Conservation (phyloP, 2,113 vertebrate genomes). For the Saccopteryx bilineata region DNA sequence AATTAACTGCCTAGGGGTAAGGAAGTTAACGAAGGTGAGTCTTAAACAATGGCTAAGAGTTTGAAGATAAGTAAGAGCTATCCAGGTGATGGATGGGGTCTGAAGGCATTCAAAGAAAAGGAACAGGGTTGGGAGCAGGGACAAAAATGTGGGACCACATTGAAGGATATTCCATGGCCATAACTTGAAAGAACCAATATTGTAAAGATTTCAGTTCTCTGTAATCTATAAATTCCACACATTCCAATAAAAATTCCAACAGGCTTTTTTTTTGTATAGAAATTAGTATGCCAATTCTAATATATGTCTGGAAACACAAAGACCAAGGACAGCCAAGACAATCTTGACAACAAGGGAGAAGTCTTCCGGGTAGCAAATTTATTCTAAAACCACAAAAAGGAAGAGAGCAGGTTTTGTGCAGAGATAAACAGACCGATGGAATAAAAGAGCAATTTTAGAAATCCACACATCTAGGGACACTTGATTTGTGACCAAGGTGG, state of each 20-base stretch:
- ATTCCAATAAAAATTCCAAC: constrained; percentile 51
- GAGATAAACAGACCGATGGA: not conserved
- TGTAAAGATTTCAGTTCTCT: not conserved
- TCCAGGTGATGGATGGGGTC: not conserved
- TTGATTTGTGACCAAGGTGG: not conserved
- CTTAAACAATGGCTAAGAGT: constrained; percentile 58
- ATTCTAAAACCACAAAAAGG: constrained; percentile 51
- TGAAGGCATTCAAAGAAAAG: constrained; percentile 23
- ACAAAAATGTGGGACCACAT: not conserved
- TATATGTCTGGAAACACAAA: constrained; percentile 26
- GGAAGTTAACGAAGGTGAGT: constrained; percentile 49
- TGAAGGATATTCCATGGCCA: not conserved
- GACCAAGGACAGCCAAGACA: constrained; percentile 28
- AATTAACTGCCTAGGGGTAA: constrained; percentile 46
- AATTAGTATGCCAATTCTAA: constrained; percentile 56
- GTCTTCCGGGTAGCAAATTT: not conserved
- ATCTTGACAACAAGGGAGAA: not conserved
- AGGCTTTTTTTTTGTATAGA: not conserved
- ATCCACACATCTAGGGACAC: not conserved
- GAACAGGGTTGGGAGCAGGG: not conserved
- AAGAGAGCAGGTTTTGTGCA: not conserved
- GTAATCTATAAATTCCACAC: constrained; percentile 17
- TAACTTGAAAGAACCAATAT: constrained; percentile 5
- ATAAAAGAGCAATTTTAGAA: constrained; percentile 44
- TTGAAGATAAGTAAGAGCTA: constrained; percentile 40